Evolutionary conservation across 2,888 invertebrate species (phyloP).

Genomic region (Tiliacea aurago): DNA sequence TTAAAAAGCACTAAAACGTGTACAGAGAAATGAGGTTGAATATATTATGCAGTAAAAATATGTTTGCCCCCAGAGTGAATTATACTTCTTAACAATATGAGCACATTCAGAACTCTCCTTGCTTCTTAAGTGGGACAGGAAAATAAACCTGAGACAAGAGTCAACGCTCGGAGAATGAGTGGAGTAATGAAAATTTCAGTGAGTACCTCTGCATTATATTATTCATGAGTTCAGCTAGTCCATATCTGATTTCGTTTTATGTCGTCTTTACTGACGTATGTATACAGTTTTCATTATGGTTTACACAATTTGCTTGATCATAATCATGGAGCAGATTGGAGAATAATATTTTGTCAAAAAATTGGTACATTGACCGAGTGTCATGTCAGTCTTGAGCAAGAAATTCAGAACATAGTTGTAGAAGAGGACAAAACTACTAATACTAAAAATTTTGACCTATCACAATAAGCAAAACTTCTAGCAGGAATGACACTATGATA

Average conservation of each 20-base stretch:
- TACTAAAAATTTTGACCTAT: no score
- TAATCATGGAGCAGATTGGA: slow-evolving; percentile 5
- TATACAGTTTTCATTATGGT: slow-evolving; percentile 14
- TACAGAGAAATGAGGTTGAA: slow-evolving; percentile 64
- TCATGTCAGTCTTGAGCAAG: not conserved
- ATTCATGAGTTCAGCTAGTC: slow-evolving; percentile 61
- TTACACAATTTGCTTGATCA: slow-evolving; percentile 33
- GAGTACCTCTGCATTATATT: slow-evolving; percentile 53
- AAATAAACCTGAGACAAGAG: slow-evolving; percentile 67
- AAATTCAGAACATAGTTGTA: not conserved
- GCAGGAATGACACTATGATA: not conserved
- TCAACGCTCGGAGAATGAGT: slow-evolving; percentile 60
- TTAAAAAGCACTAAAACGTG: slow-evolving; percentile 59
- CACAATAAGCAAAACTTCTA: not conserved
- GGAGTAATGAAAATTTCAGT: slow-evolving; percentile 61
- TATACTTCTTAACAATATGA: slow-evolving; percentile 58
- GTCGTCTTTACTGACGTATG: slow-evolving; percentile 35
- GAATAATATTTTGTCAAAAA: slow-evolving; percentile 7
- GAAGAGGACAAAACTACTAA: not conserved
- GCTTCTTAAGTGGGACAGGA: slow-evolving; percentile 70
- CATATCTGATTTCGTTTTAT: slow-evolving; percentile 53
- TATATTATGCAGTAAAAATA: slow-evolving; percentile 61
- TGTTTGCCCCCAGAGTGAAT: slow-evolving; percentile 58
- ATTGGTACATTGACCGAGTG: not conserved
- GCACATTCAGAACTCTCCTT: slow-evolving; percentile 44